Percentiles rank a stretch among this genome's conserved stretches.
Evolutionary conservation across 2,888 invertebrate genomes (phyloP).

Genomic region (Eubasilissa splendida): DNA sequence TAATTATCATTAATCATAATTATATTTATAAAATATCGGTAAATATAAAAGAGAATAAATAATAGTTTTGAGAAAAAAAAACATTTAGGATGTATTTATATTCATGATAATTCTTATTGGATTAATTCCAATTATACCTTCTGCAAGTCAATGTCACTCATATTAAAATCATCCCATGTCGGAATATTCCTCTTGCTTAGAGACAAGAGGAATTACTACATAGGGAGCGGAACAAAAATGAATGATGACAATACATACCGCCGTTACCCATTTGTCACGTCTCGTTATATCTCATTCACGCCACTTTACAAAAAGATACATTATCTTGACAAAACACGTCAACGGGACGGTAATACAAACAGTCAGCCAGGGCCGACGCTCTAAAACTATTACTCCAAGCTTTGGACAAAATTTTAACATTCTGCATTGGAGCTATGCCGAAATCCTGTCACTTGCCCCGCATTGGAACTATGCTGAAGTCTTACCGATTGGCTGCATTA

Average conservation of each 20-base stretch:
- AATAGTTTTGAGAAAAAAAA: no score
- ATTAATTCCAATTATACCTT: constrained; percentile 5
- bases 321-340: constrained; percentile 53
- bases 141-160: constrained; percentile 18
- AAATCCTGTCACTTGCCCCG: no score
- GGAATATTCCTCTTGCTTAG: constrained; percentile 1
- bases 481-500: no score
- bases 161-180: constrained; percentile 10
- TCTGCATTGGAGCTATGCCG: no score
- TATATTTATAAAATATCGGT: no score
- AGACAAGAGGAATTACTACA: constrained; percentile 3
- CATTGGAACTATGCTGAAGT: no score
- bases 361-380: neutral
- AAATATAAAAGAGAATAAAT: no score
- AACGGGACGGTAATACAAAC: constrained; percentile 38
- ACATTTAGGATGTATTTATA: no score
- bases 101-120: no score
- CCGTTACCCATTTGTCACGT: constrained; percentile 48
- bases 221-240: constrained; percentile 25
- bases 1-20: no score
- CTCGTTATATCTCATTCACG: constrained; percentile 48
- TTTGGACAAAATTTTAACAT: no score
- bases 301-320: constrained; percentile 51
- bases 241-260: constrained; percentile 33
- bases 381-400: no score